Conservation (phyloP, 2,888 invertebrate species). For the Stictocephala bisonia region DNA sequence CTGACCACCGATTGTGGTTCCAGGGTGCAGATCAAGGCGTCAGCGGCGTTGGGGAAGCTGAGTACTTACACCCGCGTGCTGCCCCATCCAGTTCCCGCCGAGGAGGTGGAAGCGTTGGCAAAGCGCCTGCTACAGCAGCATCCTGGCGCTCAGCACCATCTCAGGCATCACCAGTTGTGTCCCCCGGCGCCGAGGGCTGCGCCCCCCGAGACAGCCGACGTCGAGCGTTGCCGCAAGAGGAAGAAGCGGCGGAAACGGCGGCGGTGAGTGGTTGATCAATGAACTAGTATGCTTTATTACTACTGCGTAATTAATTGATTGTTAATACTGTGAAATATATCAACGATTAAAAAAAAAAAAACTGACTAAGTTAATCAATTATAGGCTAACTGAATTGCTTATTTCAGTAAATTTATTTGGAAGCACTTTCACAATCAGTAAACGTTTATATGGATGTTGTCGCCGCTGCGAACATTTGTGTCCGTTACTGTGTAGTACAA, state of each 20-base stretch:
- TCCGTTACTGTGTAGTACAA: no score
- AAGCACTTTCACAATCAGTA: no score
- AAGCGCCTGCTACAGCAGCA: constrained; percentile 29
- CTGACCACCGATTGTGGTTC: no score
- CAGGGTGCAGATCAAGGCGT: constrained; percentile 77
- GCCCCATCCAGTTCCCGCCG: constrained; percentile 68
- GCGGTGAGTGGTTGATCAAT: constrained; percentile 25
- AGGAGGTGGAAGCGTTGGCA: constrained; percentile 31
- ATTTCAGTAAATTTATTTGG: no score
- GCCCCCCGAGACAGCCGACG: constrained; percentile 20
- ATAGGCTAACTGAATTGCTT: no score
- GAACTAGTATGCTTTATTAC: no score
- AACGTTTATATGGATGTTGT: no score
- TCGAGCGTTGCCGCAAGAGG: constrained; percentile 58
- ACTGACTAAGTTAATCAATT: no score
- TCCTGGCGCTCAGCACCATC: constrained; percentile 26
- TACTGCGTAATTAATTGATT: no score
- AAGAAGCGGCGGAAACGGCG: constrained; percentile 65
- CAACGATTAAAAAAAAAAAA: no score
- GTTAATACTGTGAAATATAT: no score
- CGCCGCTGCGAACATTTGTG: no score
- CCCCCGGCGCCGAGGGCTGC: constrained; percentile 29
- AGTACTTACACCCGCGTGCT: constrained; percentile 80
- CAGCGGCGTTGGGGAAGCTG: constrained; percentile 76
- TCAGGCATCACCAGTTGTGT: constrained; percentile 45